phyloP scores from a whole-genome alignment of 2,113 vertebrate genomes.

The Xiphophorus maculatus region DNA sequence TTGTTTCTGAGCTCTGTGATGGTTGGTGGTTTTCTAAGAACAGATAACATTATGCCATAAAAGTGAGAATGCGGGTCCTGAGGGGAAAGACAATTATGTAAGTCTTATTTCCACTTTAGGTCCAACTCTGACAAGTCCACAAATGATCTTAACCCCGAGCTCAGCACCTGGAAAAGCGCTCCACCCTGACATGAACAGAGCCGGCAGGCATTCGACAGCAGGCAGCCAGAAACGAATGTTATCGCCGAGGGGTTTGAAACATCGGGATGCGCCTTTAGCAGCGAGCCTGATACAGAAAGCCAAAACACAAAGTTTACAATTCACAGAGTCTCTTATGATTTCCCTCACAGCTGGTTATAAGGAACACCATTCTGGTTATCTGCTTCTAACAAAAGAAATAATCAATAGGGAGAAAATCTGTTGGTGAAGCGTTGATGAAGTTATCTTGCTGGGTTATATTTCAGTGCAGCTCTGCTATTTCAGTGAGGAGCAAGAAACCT shows the following conservation, averaged over 20 bases:
- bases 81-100: slow-evolving; percentile 19
- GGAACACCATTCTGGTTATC: neutral
- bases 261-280: neutral
- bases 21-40: slow-evolving; percentile 3
- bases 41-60: slow-evolving; percentile 16
- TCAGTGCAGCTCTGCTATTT: neutral
- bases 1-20: neutral
- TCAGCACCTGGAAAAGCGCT: slow-evolving; percentile 52
- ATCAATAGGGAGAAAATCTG: neutral
- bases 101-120: slow-evolving; percentile 25
- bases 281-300: neutral
- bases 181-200: slow-evolving; percentile 18
- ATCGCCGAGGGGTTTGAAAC: neutral
- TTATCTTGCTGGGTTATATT: neutral
- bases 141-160: slow-evolving; percentile 42
- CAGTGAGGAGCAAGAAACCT: neutral
- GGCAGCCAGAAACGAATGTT: slow-evolving; percentile 6
- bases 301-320: slow-evolving; percentile 5
- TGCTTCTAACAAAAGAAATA: neutral
- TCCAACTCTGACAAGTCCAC: slow-evolving; percentile 29
- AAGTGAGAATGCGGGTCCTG: neutral
- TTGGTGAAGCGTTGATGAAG: neutral
- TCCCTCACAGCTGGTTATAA: neutral
- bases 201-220: slow-evolving; percentile 16
- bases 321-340: neutral